Percentiles rank a stretch among this genome's conserved stretches.
phyloP scores from a whole-genome alignment of 2,113 vertebrate species.

The Sapayoa aenigma region DNA sequence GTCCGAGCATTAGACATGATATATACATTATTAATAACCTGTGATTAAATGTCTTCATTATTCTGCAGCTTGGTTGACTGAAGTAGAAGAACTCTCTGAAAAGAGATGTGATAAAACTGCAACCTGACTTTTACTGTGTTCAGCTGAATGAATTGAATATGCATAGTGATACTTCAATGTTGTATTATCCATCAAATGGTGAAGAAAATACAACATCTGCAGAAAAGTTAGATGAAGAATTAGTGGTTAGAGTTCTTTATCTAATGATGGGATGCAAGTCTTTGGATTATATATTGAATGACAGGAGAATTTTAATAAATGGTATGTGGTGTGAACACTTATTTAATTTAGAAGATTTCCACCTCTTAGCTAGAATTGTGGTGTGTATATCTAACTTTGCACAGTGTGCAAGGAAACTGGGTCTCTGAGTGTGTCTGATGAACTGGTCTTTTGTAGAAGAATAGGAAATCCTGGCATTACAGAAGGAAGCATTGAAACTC shows the following conservation, averaged over 20 bases:
- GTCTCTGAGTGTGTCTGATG: neutral
- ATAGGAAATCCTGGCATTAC: neutral
- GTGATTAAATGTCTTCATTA: constrained; percentile 13
- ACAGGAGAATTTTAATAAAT: neutral
- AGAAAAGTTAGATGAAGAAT: neutral
- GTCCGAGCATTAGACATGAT: neutral
- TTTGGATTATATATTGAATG: neutral
- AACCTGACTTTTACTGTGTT: neutral
- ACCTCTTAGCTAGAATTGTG: neutral
- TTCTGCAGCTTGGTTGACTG: neutral
- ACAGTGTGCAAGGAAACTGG: neutral
- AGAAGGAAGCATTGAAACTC: neutral
- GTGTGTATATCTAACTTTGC: neutral
- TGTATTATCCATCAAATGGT: neutral
- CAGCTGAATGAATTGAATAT: neutral
- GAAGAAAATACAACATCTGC: neutral
- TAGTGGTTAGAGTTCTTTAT: neutral
- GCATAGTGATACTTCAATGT: neutral
- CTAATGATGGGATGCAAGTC: neutral
- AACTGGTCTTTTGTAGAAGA: neutral
- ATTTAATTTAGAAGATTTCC: neutral
- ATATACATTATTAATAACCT: constrained; percentile 30
- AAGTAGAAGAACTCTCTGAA: neutral
- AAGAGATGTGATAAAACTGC: neutral
- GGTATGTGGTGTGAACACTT: neutral